Evolutionary conservation across 2,113 vertebrate species (phyloP).

Genomic region (Limanda limanda): DNA sequence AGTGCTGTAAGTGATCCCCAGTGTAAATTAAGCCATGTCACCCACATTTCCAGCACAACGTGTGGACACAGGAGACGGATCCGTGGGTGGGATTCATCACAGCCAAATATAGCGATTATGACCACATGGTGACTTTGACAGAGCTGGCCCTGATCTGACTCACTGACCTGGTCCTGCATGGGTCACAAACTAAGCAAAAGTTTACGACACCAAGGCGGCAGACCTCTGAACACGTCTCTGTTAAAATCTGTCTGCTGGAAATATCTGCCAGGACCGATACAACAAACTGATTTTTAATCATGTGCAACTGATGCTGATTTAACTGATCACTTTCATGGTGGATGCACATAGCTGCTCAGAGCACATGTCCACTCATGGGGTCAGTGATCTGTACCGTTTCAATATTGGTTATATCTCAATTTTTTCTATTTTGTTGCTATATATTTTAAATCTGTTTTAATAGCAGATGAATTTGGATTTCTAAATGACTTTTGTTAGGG

Average conservation of each 20-base stretch:
- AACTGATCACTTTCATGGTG: constrained; percentile 29
- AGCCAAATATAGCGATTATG: constrained; percentile 49
- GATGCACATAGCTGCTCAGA: constrained; percentile 31
- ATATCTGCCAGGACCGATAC: constrained; percentile 62
- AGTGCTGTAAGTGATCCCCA: no score
- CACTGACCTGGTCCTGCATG: constrained; percentile 78
- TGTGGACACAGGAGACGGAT: constrained; percentile 41
- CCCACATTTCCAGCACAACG: constrained; percentile 23
- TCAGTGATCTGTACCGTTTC: constrained; percentile 40
- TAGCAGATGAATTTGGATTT: background rate
- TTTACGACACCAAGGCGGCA: constrained; percentile 65
- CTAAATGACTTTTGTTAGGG: background rate
- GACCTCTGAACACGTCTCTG: constrained; percentile 66
- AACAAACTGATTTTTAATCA: constrained; percentile 54
- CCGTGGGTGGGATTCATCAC: constrained; percentile 46
- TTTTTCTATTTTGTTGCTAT: background rate
- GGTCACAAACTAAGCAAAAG: constrained; percentile 79
- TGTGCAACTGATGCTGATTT: constrained; percentile 29
- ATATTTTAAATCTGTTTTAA: background rate
- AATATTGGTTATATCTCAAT: constrained; percentile 5
- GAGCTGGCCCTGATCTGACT: constrained; percentile 64
- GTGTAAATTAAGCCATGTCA: no score
- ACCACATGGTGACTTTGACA: constrained; percentile 61
- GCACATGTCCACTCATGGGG: constrained; percentile 17
- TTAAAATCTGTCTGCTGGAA: constrained; percentile 57